Evolutionary conservation across 2,888 invertebrate genomes (phyloP), one percentile per base, ranked within the genome.

Genomic region (Hesperia comma): DNA sequence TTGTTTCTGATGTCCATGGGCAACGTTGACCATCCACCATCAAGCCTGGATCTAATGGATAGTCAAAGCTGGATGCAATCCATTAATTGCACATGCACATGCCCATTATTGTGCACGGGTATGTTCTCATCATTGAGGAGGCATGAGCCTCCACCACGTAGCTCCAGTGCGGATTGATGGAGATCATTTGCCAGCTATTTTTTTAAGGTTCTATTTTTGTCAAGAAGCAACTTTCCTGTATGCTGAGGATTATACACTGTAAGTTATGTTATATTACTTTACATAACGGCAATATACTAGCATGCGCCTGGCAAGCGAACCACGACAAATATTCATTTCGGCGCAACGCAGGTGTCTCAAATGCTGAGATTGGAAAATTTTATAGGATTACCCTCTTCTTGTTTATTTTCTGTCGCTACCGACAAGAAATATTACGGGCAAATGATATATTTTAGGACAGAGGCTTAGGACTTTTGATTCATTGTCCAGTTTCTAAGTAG

Each of bases 331-430:
- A 79, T 80, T 79, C 76, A 77, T 78, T 76, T 71, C 72, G 71
- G 69, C 67, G 67, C 71, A 75, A 68, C 76, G 68, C 80, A 80
- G 80, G 80, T 81, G 81, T 63, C 72, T 70, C 73, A 69, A 75
- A 71, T 70, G 72, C 70, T 70, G 74, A 77, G 75, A 80, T 80
- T 79, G 78, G 77, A 77, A 78, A 77, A 72, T 73, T 75, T 76
- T 75, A 72, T 75, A 76, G 75, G 75, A 75, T 76, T 74, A 77
- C 73, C 72, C 70, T 61, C 71, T 66, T 68, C 68, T 72, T 72
- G 57, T 63, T 63, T 63, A 63, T 57, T 63, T 51, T 43, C 63
- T 21, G 63, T 63, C 63, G 55, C 46, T 56, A 63, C 40, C 19
- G 46, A 37, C 46, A 37, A 63, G 56, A 49, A 63, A 63, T 56